Conservation (phyloP, 1,140 invertebrate genomes). For the Leptestheria dahalacensis region DNA sequence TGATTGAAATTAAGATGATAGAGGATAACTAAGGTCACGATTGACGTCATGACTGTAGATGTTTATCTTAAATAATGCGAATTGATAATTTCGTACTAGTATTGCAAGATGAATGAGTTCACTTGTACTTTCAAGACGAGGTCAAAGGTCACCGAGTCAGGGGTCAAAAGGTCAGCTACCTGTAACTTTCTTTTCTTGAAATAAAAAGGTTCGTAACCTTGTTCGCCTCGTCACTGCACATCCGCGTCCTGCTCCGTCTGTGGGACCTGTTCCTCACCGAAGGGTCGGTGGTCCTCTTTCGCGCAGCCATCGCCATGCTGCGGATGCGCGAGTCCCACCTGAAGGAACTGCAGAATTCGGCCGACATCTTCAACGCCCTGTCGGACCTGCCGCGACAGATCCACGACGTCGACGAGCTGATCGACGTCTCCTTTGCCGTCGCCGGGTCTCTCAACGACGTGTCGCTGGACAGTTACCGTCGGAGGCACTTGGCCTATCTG, state of each 20-base stretch:
- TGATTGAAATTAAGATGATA: too few species aligned
- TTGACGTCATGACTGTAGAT: too few species aligned
- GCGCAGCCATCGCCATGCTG: constrained; percentile 85
- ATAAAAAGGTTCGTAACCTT: constrained; percentile 71
- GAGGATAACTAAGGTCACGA: too few species aligned
- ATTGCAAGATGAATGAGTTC: too few species aligned
- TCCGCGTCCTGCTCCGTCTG: constrained; percentile 83
- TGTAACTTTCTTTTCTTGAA: too few species aligned
- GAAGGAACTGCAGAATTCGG: constrained; percentile 71
- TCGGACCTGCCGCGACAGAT: constrained; percentile 88
- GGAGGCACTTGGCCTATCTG: constrained; percentile 82
- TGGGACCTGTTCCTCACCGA: constrained; percentile 97
- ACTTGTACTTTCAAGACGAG: too few species aligned
- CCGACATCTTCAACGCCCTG: constrained; percentile 90
- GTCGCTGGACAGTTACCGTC: constrained; percentile 73
- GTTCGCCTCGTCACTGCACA: constrained; percentile 96
- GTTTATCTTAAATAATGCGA: too few species aligned
- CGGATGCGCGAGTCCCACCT: constrained; percentile 80
- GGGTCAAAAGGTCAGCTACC: too few species aligned
- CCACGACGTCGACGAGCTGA: constrained; percentile 68
- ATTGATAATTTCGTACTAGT: too few species aligned
- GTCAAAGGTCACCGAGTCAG: too few species aligned
- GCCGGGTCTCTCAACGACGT: constrained; percentile 63
- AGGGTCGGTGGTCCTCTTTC: constrained; percentile 90
- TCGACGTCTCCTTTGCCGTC: constrained; percentile 38